These are phyloP conservation scores for Drosophila neonasuta DNA, from an alignment of 2,888 invertebrate species.

Conservation along the genomic window DNA sequence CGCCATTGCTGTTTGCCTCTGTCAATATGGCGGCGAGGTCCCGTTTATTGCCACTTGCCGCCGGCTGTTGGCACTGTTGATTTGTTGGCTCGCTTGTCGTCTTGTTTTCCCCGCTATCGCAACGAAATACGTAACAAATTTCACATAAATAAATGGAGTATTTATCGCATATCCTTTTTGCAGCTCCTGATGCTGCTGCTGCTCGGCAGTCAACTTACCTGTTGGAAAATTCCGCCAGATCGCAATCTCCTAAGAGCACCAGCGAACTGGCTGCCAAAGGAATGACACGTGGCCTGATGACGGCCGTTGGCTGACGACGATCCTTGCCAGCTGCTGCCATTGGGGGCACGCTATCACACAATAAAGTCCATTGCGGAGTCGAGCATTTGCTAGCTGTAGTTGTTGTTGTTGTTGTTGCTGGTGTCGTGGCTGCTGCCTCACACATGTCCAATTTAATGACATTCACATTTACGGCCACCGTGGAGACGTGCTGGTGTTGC, in stretches of 20 bases:
- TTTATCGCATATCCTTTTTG: constrained; percentile 7
- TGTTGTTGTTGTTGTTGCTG: background rate
- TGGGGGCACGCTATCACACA: constrained; percentile 46
- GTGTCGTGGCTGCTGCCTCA: constrained; percentile 2
- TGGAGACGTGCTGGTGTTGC: constrained; percentile 49
- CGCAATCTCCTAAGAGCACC: constrained; percentile 76
- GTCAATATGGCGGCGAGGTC: constrained; percentile 6
- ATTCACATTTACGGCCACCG: constrained; percentile 67
- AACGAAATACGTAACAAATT: constrained; percentile 8
- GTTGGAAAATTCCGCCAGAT: constrained; percentile 64
- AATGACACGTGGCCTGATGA: constrained; percentile 59
- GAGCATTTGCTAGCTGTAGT: constrained; percentile 1
- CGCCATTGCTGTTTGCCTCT: constrained; percentile 18
- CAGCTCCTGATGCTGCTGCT: background rate
- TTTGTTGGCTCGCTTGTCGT: constrained; percentile 15
- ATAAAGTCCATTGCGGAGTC: constrained; percentile 69
- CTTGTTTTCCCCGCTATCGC: constrained; percentile 10
- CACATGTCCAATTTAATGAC: constrained; percentile 43
- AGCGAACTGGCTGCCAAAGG: constrained; percentile 69
- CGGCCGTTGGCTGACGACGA: constrained; percentile 46
- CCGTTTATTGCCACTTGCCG: constrained; percentile 16
- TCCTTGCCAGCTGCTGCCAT: constrained; percentile 11
- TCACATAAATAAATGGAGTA: constrained; percentile 14
- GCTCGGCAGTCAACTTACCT: background rate
- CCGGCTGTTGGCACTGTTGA: constrained; percentile 27